These are phyloP conservation scores for Diachrysia chrysitis DNA, from an alignment of 2,888 invertebrate species.

Conservation along the genomic window DNA sequence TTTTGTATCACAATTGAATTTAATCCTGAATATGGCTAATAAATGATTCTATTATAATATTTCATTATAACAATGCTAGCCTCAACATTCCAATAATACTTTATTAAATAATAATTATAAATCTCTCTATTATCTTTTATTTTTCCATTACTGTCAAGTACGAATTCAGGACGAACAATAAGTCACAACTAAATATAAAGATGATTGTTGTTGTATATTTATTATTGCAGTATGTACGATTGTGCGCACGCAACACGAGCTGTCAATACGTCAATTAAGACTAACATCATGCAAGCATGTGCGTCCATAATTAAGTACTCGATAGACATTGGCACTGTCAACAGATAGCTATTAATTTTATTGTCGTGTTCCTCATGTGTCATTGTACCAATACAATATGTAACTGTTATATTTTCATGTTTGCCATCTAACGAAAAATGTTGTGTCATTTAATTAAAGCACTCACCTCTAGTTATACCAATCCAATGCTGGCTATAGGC, in stretches of 20 bases:
- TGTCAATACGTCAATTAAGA: slow-evolving; percentile 13
- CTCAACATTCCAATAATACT: background rate
- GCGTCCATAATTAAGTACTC: slow-evolving; percentile 7
- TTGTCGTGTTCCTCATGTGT: slow-evolving; percentile 29
- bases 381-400: background rate
- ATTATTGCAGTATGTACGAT: background rate
- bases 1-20: no score
- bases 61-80: background rate
- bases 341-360: slow-evolving; percentile 7
- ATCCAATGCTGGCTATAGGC: no score
- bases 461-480: no score
- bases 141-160: background rate
- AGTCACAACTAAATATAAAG: slow-evolving; percentile 3
- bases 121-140: background rate
- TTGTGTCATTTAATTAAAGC: no score
- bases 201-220: slow-evolving; percentile 7
- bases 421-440: background rate
- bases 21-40: background rate
- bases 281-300: slow-evolving; percentile 10
- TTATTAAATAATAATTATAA: slow-evolving; percentile 3
- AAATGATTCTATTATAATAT: background rate
- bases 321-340: background rate
- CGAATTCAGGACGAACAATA: background rate
- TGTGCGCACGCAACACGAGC: background rate
- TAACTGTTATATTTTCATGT: background rate